A percentile compares a stretch with the other conserved stretches of the same genome.
phyloP scores from a whole-genome alignment of 2,888 invertebrate species.

The Opisthograptis luteolata region DNA sequence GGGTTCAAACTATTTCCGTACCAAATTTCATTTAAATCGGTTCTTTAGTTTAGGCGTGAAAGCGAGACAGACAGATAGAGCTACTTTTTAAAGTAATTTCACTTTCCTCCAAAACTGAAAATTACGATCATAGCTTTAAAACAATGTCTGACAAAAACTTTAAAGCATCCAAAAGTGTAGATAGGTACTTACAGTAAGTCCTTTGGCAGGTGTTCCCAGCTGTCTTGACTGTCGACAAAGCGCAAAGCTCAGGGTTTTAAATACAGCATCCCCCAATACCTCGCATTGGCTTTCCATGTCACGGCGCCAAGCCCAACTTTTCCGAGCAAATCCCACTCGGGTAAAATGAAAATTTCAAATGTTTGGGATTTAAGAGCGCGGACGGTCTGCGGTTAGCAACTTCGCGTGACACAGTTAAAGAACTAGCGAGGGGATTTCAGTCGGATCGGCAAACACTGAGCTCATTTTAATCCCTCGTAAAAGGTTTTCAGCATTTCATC shows the following conservation, averaged over 20 bases:
- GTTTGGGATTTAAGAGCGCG: constrained; percentile 49
- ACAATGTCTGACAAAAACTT: background rate
- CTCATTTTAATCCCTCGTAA: constrained; percentile 26
- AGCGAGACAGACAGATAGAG: no score
- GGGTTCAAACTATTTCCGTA: no score
- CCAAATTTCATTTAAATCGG: no score
- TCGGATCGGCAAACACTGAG: constrained; percentile 40
- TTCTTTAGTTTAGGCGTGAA: no score
- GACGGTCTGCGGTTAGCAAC: constrained; percentile 44
- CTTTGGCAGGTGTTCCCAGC: constrained; percentile 16
- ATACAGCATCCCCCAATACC: constrained; percentile 37
- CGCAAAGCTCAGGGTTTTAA: constrained; percentile 28
- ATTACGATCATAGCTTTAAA: no score
- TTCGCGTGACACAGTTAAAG: constrained; percentile 49
- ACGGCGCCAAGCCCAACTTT: constrained; percentile 44
- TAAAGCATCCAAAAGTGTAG: background rate
- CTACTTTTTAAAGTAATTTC: no score
- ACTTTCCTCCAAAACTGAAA: no score
- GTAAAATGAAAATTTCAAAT: constrained; percentile 54
- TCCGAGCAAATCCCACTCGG: constrained; percentile 40
- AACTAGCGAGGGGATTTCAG: constrained; percentile 42
- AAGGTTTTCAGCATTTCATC: constrained; percentile 30
- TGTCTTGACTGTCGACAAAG: constrained; percentile 21
- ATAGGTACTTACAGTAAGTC: background rate
- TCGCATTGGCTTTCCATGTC: constrained; percentile 45